Conservation (phyloP, 2,113 vertebrate species). For the Pontoporia blainvillei region DNA sequence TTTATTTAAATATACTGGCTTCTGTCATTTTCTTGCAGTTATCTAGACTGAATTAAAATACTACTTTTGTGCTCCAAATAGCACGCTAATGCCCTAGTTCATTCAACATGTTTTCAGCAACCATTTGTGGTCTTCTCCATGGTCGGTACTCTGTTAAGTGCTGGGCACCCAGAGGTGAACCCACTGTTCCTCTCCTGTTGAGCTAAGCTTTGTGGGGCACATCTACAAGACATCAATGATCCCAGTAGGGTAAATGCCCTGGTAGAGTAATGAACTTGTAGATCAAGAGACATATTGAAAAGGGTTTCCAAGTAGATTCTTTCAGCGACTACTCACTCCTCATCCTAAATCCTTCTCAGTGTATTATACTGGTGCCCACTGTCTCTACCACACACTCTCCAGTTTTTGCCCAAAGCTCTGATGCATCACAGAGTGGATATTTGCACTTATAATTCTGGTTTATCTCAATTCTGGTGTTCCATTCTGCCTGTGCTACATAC, state of each 20-base stretch:
- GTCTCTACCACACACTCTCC: no score
- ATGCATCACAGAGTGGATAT: not conserved
- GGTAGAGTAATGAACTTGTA: not conserved
- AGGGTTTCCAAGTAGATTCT: not conserved
- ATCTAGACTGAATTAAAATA: not conserved
- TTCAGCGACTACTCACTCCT: not conserved
- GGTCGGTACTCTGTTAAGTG: not conserved
- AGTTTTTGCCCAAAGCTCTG: not conserved
- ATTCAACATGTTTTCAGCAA: not conserved
- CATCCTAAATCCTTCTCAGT: not conserved
- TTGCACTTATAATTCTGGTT: not conserved
- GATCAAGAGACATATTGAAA: no score
- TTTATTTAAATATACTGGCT: conserved; percentile 1
- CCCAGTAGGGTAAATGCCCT: not conserved
- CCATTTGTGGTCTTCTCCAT: not conserved
- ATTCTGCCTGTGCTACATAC: not conserved
- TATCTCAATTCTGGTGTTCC: not conserved
- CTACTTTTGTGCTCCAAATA: not conserved
- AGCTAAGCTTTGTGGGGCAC: not conserved
- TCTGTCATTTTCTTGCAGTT: not conserved
- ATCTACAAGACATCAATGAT: not conserved
- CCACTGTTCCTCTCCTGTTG: not conserved
- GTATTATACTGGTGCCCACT: not conserved
- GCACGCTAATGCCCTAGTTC: not conserved
- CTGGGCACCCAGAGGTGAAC: not conserved